Evolutionary conservation across 2,797 vertebrate species (phyloP).

Genomic region (Propithecus perrieri): DNA sequence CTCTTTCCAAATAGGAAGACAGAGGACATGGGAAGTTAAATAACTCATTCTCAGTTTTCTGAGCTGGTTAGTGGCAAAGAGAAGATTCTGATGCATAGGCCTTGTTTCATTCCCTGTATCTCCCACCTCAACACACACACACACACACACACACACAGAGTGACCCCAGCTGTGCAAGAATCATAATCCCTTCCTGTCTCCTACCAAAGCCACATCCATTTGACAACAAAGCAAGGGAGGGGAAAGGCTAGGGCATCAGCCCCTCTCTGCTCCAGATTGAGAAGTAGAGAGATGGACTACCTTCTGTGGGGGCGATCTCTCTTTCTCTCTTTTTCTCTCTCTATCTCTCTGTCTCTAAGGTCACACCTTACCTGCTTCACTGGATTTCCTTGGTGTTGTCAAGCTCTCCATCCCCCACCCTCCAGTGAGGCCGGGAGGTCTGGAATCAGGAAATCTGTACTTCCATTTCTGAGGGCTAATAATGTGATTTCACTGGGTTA

Average conservation of each 20-base stretch:
- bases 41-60: background rate
- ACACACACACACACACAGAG: background rate
- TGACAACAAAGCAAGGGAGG: no score
- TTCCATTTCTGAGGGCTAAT: background rate
- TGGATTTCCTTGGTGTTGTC: background rate
- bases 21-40: background rate
- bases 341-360: background rate
- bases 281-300: background rate
- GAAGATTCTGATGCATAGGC: background rate
- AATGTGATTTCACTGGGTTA: background rate
- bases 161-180: background rate
- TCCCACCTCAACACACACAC: background rate
- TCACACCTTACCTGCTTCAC: background rate
- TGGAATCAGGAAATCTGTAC: background rate
- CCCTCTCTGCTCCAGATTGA: background rate
- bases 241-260: rapidly evolving
- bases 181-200: background rate
- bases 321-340: background rate
- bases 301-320: no score
- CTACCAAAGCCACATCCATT: background rate
- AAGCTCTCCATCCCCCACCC: background rate
- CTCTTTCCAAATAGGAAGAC: background rate
- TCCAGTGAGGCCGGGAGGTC: background rate
- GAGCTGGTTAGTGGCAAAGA: background rate
- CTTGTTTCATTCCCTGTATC: background rate